phyloP scores from a whole-genome alignment of 2,113 vertebrate genomes.

The Percina caprodes region DNA sequence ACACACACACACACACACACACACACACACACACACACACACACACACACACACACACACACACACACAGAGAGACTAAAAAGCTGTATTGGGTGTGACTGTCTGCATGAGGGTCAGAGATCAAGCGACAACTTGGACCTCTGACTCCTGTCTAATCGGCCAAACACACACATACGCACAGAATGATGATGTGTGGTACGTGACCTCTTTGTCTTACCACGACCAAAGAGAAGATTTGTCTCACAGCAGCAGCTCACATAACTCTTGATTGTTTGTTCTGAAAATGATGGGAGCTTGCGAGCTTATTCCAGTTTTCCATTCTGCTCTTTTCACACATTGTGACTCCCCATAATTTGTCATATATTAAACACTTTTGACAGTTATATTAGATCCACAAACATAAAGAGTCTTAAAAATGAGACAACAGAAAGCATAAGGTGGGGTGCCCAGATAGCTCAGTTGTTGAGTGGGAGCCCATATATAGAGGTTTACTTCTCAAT shows the following conservation, averaged over 20 bases:
- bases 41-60: slow-evolving; percentile 11
- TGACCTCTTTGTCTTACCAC: slow-evolving; percentile 54
- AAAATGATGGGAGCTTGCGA: slow-evolving; percentile 40
- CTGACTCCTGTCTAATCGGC: slow-evolving; percentile 39
- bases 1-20: slow-evolving; percentile 9
- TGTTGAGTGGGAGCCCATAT: too few relatives aligned
- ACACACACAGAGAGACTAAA: too few relatives aligned
- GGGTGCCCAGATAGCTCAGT: too few relatives aligned
- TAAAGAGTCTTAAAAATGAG: neutral
- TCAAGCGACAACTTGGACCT: slow-evolving; percentile 50
- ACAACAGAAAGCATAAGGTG: neutral
- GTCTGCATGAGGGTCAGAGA: slow-evolving; percentile 47
- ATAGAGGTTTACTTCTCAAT: too few relatives aligned
- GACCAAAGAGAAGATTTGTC: slow-evolving; percentile 46
- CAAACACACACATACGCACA: slow-evolving; percentile 16
- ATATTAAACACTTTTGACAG: slow-evolving; percentile 2
- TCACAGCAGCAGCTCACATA: slow-evolving; percentile 45
- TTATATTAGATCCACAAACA: neutral
- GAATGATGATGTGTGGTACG: slow-evolving; percentile 35
- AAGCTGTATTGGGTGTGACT: slow-evolving; percentile 36
- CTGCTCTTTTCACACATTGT: slow-evolving; percentile 8
- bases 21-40: slow-evolving; percentile 3
- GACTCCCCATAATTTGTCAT: slow-evolving; percentile 37
- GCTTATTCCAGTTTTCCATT: slow-evolving; percentile 44
- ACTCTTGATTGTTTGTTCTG: slow-evolving; percentile 45